Evolutionary conservation across 1,140 invertebrate species (phyloP).

Genomic region (Maniola jurtina): DNA sequence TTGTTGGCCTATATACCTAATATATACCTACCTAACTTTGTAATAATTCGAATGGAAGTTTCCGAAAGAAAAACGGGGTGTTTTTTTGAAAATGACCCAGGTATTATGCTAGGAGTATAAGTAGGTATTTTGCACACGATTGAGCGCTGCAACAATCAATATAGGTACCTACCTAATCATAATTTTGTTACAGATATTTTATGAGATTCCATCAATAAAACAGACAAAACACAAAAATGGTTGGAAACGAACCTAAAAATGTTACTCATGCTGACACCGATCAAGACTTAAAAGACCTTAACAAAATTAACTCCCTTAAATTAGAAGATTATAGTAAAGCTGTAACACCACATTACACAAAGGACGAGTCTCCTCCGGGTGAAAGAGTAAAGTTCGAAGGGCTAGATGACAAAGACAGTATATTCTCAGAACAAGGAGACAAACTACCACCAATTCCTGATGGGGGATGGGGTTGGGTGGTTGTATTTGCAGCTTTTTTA

Average conservation of each 20-base stretch:
- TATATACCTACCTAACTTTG: no score
- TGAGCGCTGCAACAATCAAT: no score
- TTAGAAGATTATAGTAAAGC: constrained; percentile 39
- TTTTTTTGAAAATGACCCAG: no score
- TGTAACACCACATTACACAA: constrained; percentile 46
- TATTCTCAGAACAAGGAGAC: constrained; percentile 48
- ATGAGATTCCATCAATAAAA: constrained; percentile 23
- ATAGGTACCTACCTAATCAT: no score
- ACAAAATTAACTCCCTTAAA: constrained; percentile 58
- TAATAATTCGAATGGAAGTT: no score
- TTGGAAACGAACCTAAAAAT: constrained; percentile 38
- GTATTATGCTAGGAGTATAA: no score
- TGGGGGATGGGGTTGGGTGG: constrained; percentile 87
- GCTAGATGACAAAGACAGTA: constrained; percentile 54
- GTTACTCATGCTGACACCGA: constrained; percentile 11
- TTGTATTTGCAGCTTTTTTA: constrained; percentile 89
- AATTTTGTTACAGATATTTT: constrained; percentile 29
- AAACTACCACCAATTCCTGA: constrained; percentile 62
- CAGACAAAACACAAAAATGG: constrained; percentile 35
- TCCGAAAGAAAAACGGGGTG: no score
- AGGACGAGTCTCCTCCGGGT: constrained; percentile 45
- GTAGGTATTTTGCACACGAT: no score
- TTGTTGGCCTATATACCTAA: no score
- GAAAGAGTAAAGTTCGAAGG: constrained; percentile 65
- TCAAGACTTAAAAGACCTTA: constrained; percentile 37